These are phyloP conservation scores for Phycodurus eques DNA, from an alignment of 2,113 vertebrate genomes.

Conservation along the genomic window DNA sequence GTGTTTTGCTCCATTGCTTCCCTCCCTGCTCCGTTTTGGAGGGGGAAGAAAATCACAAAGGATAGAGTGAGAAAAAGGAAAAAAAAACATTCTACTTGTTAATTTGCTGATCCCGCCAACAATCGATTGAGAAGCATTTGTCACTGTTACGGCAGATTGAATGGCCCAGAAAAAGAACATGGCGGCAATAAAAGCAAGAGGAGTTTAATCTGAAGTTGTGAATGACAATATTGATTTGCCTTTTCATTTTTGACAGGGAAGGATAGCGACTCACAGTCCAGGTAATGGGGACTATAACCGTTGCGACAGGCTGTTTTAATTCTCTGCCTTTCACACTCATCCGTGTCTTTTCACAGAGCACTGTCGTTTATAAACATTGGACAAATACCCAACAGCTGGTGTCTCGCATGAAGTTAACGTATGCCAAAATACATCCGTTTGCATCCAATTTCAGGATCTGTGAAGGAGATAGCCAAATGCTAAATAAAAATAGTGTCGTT, in stretches of 20 bases:
- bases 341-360: conserved; percentile 1
- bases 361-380: background rate
- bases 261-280: conserved; percentile 55
- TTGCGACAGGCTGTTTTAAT: conserved; percentile 39
- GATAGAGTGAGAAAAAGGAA: background rate
- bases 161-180: conserved; percentile 63
- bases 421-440: background rate
- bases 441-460: background rate
- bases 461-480: background rate
- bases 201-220: conserved; percentile 75
- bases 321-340: conserved; percentile 15
- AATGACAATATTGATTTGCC: conserved; percentile 78
- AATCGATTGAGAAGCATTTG: conserved; percentile 70
- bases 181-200: conserved; percentile 59
- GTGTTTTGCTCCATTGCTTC: conserved; percentile 72
- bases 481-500: background rate
- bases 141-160: conserved; percentile 62
- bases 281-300: conserved; percentile 52
- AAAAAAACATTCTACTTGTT: conserved; percentile 64
- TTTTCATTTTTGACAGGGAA: conserved; percentile 62
- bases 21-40: conserved; percentile 62
- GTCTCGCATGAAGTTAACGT: background rate
- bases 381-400: background rate
- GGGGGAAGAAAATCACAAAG: conserved; percentile 10
- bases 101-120: conserved; percentile 69